These are phyloP conservation scores for Cnemophilus loriae DNA, from an alignment of 2,113 vertebrate species.

Conservation along the genomic window DNA sequence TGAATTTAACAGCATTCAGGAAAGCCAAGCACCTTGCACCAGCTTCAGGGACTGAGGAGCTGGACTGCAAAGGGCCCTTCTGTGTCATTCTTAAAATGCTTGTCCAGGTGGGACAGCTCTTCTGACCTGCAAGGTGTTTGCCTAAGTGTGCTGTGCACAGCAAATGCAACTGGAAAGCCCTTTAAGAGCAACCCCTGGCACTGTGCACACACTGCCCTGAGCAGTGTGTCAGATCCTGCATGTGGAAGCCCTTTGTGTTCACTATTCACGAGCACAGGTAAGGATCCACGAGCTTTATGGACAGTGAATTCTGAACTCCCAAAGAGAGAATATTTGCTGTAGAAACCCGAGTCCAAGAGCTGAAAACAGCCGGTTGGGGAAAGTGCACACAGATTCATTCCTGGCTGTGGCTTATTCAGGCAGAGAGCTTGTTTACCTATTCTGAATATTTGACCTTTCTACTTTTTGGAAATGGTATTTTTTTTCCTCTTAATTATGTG, in stretches of 20 bases:
- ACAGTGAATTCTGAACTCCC: neutral
- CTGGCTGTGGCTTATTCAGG: neutral
- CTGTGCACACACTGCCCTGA: neutral
- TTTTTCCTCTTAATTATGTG: neutral
- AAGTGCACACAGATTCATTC: neutral
- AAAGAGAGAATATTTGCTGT: neutral
- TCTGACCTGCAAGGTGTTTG: neutral
- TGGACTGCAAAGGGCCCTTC: neutral
- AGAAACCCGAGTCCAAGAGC: neutral
- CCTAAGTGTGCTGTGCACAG: neutral
- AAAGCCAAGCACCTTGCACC: neutral
- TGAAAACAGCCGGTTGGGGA: neutral
- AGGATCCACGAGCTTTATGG: neutral
- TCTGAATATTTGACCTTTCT: slow-evolving; percentile 54
- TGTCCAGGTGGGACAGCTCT: neutral
- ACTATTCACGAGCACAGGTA: neutral
- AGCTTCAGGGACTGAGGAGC: neutral
- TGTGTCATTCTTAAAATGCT: neutral
- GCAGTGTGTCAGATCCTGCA: neutral
- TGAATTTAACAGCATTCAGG: neutral
- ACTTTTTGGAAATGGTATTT: slow-evolving; percentile 7
- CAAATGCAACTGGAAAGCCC: neutral
- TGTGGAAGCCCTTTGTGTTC: neutral
- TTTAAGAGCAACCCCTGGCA: neutral
- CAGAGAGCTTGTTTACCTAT: slow-evolving; percentile 35